Base-by-base conservation (phyloP, 2,797 vertebrate species). In the Glyptemys insculpta region DNA sequence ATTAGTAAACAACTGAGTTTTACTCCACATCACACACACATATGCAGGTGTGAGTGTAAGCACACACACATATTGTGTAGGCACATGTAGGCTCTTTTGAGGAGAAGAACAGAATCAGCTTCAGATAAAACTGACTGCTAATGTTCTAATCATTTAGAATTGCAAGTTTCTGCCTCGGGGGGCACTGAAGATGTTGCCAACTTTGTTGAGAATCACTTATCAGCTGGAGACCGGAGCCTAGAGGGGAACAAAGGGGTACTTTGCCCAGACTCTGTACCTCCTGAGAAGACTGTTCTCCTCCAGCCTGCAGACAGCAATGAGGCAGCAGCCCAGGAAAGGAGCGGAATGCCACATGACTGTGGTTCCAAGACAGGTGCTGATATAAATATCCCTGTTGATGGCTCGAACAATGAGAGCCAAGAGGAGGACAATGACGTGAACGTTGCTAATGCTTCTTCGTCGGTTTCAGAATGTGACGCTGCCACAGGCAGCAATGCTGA, bases 61-160 rank as follows among this genome's bases (percentile, higher is more conserved):
- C 47, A 15, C 41, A 74, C 41, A 41, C 37, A 44, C 14, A 47
- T 27, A 29, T 78, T 78, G 25, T 44, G 74, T 92, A 92, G 92
- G 44, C 18, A 68, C 31, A 41, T 8, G 56, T 82, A 93, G 96
- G 86, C 85, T 86, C 93, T 94, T 88, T 84, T 92, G 93, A 96
- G 87, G 88, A 90, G 83, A 86, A 49, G 62, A 87, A 53, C 34
- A 25, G 56, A 94, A 92, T 95, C 95, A 92, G 87, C 56, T 90
- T 6, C 9, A 56, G 94, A 95, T 86, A 94, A 96, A 93, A 98
- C 98, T 98, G 98, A 99, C 98, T 89, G 96, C 97, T 97, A 94
- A 90, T 98, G 94, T 99, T 99, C 98, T 98, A 97, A 98, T 97
- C 98, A 68, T 98, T 98, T 98, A 99, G 98, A 98, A 96, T 97